Base-by-base conservation (phyloP, 2,888 invertebrate genomes). In the Rhagium mordax region DNA sequence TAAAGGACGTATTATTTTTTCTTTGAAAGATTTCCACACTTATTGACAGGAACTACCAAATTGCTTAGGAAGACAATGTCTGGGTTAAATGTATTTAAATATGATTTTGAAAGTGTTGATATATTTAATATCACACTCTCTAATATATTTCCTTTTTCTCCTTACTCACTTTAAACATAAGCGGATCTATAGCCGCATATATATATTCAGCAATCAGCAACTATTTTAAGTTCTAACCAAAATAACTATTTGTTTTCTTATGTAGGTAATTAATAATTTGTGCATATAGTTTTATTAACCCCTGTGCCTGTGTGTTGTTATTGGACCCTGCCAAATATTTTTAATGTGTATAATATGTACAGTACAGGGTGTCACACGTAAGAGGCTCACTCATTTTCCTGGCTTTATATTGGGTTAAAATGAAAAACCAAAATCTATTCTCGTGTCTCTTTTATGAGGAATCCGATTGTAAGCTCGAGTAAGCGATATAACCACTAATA, bases 131-230 rank as follows among this genome's bases (percentile, higher is more conserved):
- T 76, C 77, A 78, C 78, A 70, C 79, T 81, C 77, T 83, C 81
- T 84, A 83, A 83, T 82, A 79, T 79, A 82, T 76, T 80, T 81
- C 81, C 83, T 83, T 82, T 83, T 81, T 85, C 83, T 84, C 82
- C 82, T 82, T 83, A 83, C 81, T 83, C 84, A 81, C 82, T 83
- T 81, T 79, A 81, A 82, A 84, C 82, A 82, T 81, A 84, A 86
- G 86, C 85, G 85, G 86, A 86, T 80, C 83, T 86, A 81, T 86
- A 86, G 84, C 85, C 84, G 84, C 84, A 81, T 74, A 80, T 83
- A 86, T 86, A 83, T 51, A 49, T 64, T 51, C 49, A 64, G 16
- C 16, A 51, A 64, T 51, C 51, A 51, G 47, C 62, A 62, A 48
- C n/a, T 62, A 47, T 41, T 62, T 62, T n/a, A 24, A 21, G 13